These are phyloP conservation scores for Drosophila buzzatii DNA, from an alignment of 2,888 invertebrate species.

Conservation along the genomic window DNA sequence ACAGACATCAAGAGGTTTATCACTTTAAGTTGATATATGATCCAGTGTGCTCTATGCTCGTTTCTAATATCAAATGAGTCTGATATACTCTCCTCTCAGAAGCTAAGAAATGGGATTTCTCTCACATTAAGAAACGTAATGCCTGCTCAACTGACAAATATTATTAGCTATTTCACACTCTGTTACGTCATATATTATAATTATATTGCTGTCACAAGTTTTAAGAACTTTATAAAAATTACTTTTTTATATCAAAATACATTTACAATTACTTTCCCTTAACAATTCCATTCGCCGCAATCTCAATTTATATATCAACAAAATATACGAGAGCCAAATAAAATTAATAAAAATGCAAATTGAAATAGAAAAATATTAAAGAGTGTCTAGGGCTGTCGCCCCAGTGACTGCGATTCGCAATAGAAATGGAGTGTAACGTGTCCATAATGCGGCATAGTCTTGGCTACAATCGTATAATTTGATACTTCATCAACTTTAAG, in stretches of 20 bases:
- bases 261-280: background rate
- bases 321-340: background rate
- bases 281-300: background rate
- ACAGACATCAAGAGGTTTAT: too few species aligned
- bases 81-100: too few species aligned
- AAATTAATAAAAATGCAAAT: conserved; percentile 39
- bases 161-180: background rate
- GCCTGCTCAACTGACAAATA: background rate
- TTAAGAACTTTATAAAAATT: background rate
- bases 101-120: too few species aligned
- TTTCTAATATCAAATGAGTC: too few species aligned
- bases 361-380: conserved; percentile 6
- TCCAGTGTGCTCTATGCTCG: too few species aligned
- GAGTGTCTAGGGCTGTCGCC: background rate
- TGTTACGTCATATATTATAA: background rate
- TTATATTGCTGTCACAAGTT: background rate
- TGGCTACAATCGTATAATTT: conserved; percentile 67
- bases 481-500: conserved; percentile 69
- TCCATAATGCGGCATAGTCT: conserved; percentile 59
- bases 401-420: background rate
- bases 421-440: conserved; percentile 55
- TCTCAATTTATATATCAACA: background rate
- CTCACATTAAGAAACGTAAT: background rate
- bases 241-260: background rate
- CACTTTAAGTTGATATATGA: too few species aligned